Evolutionary conservation across 2,113 vertebrate genomes (phyloP).

Genomic region (Lontra canadensis): DNA sequence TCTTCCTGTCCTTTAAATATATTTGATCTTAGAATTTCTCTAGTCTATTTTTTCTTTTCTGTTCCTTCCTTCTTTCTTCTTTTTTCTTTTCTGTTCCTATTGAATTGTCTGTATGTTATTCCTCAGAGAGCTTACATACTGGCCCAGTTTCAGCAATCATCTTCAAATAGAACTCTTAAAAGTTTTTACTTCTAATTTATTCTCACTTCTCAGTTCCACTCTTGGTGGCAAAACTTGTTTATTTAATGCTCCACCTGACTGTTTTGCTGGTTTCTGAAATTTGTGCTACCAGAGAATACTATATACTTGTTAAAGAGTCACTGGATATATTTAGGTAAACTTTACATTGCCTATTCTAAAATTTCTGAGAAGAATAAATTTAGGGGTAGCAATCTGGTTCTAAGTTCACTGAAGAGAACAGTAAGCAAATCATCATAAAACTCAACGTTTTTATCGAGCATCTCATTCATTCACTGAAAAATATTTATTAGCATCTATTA

Average conservation of each 20-base stretch:
- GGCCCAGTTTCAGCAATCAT: not conserved
- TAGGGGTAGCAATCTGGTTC: not conserved
- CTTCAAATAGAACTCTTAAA: not conserved
- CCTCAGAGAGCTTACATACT: not conserved
- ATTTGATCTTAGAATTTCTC: not conserved
- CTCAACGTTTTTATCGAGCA: not conserved
- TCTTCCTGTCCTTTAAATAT: not conserved
- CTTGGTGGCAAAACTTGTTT: not conserved
- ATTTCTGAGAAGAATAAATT: slow-evolving; percentile 33
- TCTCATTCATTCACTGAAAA: not conserved
- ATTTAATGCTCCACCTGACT: not conserved
- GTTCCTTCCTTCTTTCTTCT: not conserved
- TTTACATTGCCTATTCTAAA: not conserved
- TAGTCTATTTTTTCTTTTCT: not conserved
- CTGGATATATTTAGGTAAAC: not conserved
- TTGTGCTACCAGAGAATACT: not conserved
- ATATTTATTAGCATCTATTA: not conserved
- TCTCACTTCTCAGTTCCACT: not conserved
- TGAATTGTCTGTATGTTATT: not conserved
- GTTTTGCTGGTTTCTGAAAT: not conserved
- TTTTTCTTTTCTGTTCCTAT: not conserved
- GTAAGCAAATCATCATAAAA: slow-evolving; percentile 8
- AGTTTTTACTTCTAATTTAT: not conserved
- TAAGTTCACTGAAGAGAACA: not conserved
- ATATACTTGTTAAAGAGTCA: not conserved